phyloP scores from a whole-genome alignment of 2,888 invertebrate genomes.

The Prosopocoilus inquinatus region DNA sequence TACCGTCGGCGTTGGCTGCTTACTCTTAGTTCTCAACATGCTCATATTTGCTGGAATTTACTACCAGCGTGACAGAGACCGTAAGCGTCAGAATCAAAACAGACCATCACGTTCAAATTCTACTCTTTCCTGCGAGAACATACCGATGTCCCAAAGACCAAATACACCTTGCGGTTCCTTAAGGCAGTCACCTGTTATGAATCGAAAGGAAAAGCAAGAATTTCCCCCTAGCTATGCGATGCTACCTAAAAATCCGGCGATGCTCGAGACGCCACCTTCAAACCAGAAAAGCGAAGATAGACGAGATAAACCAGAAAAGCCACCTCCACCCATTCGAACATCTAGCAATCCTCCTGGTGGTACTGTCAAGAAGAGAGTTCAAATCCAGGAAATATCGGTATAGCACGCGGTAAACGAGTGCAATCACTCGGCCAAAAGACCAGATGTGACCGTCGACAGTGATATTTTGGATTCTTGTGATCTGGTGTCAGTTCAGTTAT shows the following conservation, averaged over 20 bases:
- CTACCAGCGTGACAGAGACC: constrained; percentile 65
- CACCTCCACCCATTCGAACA: constrained; percentile 47
- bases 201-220: constrained; percentile 44
- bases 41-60: constrained; percentile 76
- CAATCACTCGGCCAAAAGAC: constrained; percentile 25
- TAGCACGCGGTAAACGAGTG: constrained; percentile 53
- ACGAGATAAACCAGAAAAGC: constrained; percentile 41
- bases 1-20: constrained; percentile 73
- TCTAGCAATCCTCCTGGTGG: constrained; percentile 51
- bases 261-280: constrained; percentile 38
- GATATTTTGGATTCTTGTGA: constrained; percentile 42
- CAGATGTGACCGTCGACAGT: constrained; percentile 40
- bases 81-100: constrained; percentile 33
- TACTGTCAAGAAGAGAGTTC: constrained; percentile 73
- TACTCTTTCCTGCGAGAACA: constrained; percentile 46
- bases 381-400: constrained; percentile 79
- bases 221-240: constrained; percentile 55
- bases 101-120: constrained; percentile 39
- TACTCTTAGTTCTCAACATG: constrained; percentile 69
- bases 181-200: constrained; percentile 42
- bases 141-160: constrained; percentile 49
- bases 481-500: constrained; percentile 48
- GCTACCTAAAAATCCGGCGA: constrained; percentile 46
- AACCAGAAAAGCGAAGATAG: constrained; percentile 39
- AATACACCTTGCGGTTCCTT: constrained; percentile 50